phyloP scores from a whole-genome alignment of 2,113 vertebrate species.

The Morone saxatilis region DNA sequence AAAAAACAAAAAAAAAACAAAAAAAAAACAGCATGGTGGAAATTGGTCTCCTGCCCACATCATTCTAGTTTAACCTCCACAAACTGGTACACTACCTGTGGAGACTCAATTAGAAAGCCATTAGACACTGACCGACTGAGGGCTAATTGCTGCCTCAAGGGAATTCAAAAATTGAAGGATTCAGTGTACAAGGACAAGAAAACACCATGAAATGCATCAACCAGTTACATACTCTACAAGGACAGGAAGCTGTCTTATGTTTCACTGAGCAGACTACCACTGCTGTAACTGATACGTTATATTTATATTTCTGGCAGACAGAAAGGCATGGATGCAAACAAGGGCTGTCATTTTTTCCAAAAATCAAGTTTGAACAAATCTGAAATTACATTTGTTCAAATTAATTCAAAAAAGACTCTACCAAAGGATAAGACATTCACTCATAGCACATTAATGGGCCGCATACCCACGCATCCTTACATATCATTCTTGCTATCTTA shows the following conservation, averaged over 20 bases:
- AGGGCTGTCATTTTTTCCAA: neutral
- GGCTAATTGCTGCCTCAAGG: constrained; percentile 71
- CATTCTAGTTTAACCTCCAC: constrained; percentile 57
- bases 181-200: constrained; percentile 64
- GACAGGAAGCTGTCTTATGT: constrained; percentile 34
- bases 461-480: no score
- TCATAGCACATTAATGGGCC: no score
- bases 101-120: constrained; percentile 82
- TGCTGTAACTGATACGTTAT: neutral
- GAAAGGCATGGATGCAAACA: neutral
- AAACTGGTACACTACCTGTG: constrained; percentile 79
- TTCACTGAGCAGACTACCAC: neutral
- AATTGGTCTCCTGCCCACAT: constrained; percentile 21
- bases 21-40: neutral
- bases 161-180: constrained; percentile 57
- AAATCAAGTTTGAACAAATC: no score
- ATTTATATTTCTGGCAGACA: constrained; percentile 17
- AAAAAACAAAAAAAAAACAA: neutral
- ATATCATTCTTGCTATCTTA: no score
- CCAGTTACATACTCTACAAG: constrained; percentile 22
- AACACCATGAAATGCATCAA: constrained; percentile 55
- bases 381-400: no score
- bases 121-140: constrained; percentile 71
- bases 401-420: no score
- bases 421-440: no score